Evolutionary conservation across 2,888 invertebrate genomes (phyloP), one percentile per base, ranked within the genome.

Genomic region (Epinotia nisella): DNA sequence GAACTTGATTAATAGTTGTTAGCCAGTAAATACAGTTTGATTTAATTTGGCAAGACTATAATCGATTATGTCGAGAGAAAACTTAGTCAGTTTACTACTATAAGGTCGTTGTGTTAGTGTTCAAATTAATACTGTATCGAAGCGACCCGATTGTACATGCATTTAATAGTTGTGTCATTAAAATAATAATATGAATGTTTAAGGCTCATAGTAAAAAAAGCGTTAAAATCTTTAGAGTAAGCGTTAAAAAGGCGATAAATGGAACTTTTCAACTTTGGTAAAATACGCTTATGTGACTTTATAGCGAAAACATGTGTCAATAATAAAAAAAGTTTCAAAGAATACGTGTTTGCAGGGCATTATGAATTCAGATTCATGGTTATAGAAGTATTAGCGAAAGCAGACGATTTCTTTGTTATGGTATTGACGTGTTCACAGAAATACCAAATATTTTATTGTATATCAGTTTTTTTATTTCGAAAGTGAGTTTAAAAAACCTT

Each of bases 141-240:
- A 24, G 9, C 55, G 45, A 66, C 45, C 53, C 41, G 41, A 29
- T 60, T 71, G 39, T 71, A 29, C 19, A 58, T 66, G 66, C 66
- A 66, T 67, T 15, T 29, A 3, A 24, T 66, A 56, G 45, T 55
- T 39, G 59, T 51, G 58, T 39, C 41, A 41, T 71, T n/a, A 51
- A 51, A 60, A 66, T 53, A 66, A 51, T 24, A 60, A 66, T 53
- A 66, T 41, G 41, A 15, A 51, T 66, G 71, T 71, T 66, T 59
- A 65, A 67, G 35, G 60, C 60, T 61, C 51, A 53, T 66, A 66
- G 53, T 17, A 65, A 67, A 60, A 35, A 55, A 55, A 55, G n/a
- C 66, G 41, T 67, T 70, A 60, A 45, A 41, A 17, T 51, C 45
- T 29, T 67, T 70, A 60, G 45, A 15, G 17, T 58, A 65, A 66